Evolutionary conservation across 2,797 vertebrate genomes (phyloP).

Genomic region (Siniperca scherzeri): DNA sequence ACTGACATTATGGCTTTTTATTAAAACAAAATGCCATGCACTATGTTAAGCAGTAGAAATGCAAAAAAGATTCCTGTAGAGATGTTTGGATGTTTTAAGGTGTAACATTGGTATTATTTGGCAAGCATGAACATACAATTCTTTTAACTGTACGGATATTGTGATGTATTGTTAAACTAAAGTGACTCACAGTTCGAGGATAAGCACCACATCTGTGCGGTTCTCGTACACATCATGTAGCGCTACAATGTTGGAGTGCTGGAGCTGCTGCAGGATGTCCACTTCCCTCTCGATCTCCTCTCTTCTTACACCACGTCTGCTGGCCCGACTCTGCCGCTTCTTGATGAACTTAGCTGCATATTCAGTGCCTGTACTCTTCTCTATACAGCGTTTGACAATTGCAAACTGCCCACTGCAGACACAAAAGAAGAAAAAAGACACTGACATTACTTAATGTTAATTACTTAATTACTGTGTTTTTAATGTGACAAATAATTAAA

Average conservation of each 20-base stretch:
- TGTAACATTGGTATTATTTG: neutral
- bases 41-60: neutral
- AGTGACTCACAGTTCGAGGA: conserved; percentile 97
- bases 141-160: neutral
- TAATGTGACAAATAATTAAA: neutral
- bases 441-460: neutral
- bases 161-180: neutral
- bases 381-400: conserved; percentile 92
- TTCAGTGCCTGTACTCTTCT: conserved; percentile 88
- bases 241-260: conserved; percentile 92
- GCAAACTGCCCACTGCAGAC: conserved; percentile 95
- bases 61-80: neutral
- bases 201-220: conserved; percentile 95
- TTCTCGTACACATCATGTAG: conserved; percentile 96
- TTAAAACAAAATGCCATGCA: neutral
- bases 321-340: conserved; percentile 91
- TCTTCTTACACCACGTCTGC: conserved; percentile 91
- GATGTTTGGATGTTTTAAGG: neutral
- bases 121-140: neutral
- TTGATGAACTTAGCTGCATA: conserved; percentile 98
- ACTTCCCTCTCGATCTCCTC: conserved; percentile 97
- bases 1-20: neutral
- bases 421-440: conserved; percentile 23
- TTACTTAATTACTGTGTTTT: neutral
- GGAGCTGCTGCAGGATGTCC: conserved; percentile 92